These are phyloP conservation scores for Catocala nupta DNA, from an alignment of 2,888 invertebrate genomes.

Conservation along the genomic window DNA sequence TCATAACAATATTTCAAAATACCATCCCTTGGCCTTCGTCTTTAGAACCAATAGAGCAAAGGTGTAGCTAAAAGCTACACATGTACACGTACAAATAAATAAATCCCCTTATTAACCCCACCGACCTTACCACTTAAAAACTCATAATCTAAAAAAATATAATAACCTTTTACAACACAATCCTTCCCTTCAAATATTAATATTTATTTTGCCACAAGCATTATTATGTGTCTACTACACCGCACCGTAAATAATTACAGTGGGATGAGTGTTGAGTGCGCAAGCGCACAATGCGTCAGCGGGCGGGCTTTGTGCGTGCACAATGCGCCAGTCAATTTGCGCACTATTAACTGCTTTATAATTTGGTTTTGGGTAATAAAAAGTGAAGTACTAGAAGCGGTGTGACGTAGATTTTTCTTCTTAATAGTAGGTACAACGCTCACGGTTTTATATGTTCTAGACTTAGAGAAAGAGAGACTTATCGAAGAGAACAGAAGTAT, in stretches of 20 bases:
- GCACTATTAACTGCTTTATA: conserved; percentile 19
- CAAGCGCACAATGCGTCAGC: conserved; percentile 43
- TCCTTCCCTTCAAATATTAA: conserved; percentile 53
- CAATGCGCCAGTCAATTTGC: conserved; percentile 57
- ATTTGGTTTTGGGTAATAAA: conserved; percentile 18
- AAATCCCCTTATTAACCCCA: not conserved
- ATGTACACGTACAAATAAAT: not conserved
- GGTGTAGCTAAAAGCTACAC: too few species aligned
- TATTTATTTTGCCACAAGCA: conserved; percentile 58
- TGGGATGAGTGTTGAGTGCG: conserved; percentile 36
- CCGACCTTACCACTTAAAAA: conserved; percentile 17
- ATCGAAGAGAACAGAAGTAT: too few species aligned
- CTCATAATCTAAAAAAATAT: conserved; percentile 38
- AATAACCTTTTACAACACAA: conserved; percentile 48
- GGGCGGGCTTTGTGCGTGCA: conserved; percentile 57
- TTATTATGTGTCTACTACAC: conserved; percentile 51
- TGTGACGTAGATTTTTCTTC: not conserved
- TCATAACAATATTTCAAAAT: too few species aligned
- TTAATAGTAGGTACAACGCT: not conserved
- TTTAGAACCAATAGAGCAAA: too few species aligned
- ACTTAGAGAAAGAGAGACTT: too few species aligned
- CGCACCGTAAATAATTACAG: conserved; percentile 22
- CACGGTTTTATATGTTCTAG: too few species aligned
- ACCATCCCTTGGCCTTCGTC: too few species aligned
- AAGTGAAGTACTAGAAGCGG: conserved; percentile 10